These are phyloP conservation scores for Sebastolobus altivelis DNA, from an alignment of 2,797 vertebrate species.

Conservation along the genomic window DNA sequence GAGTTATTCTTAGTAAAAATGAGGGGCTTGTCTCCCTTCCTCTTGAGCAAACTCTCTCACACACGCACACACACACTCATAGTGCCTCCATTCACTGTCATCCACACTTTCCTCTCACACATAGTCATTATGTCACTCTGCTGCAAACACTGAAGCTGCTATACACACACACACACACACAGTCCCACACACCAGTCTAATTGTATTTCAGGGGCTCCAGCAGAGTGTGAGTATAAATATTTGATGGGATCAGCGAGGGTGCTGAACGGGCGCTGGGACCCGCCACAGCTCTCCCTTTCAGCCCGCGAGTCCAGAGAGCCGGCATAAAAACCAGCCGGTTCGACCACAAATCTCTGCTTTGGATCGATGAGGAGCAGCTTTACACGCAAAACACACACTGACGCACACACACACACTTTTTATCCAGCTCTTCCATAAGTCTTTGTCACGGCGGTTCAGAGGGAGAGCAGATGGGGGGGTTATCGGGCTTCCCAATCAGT, in stretches of 20 bases:
- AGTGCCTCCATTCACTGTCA: background rate
- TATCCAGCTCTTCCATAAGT: background rate
- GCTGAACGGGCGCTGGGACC: constrained; percentile 40
- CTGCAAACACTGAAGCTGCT: constrained; percentile 20
- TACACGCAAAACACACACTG: constrained; percentile 4
- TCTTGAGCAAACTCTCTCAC: background rate
- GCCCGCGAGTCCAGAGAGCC: constrained; percentile 13
- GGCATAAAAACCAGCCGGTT: constrained; percentile 27
- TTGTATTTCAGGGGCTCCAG: constrained; percentile 49
- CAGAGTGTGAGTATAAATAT: constrained; percentile 71
- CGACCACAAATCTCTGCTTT: constrained; percentile 44
- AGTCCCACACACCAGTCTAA: constrained; percentile 36
- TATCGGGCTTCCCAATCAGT: constrained; percentile 52
- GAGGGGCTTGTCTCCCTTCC: background rate
- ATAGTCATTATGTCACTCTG: constrained; percentile 9
- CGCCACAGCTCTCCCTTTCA: constrained; percentile 25
- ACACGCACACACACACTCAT: constrained; percentile 1
- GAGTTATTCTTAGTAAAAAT: too few species aligned
- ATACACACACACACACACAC: constrained; percentile 9
- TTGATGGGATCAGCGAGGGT: constrained; percentile 56
- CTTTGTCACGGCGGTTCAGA: constrained; percentile 42
- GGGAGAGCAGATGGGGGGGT: constrained; percentile 33
- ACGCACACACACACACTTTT: constrained; percentile 8
- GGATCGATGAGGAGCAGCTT: constrained; percentile 53
- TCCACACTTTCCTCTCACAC: constrained; percentile 3